Evolutionary conservation across 1,140 invertebrate genomes (phyloP).

Genomic region (Drosophila carrolli): DNA sequence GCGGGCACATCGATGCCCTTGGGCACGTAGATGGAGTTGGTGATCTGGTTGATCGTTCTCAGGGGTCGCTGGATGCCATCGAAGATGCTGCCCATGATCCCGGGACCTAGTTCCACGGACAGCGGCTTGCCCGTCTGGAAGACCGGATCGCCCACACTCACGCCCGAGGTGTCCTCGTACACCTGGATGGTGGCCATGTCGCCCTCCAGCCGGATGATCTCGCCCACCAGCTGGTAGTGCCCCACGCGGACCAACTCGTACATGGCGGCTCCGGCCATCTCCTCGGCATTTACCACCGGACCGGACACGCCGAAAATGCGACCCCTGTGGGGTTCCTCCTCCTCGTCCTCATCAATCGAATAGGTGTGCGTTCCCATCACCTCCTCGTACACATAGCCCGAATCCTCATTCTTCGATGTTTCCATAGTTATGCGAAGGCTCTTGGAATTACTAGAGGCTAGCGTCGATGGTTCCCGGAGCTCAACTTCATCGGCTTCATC

Average conservation of each 20-base stretch:
- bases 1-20: conserved; percentile 98
- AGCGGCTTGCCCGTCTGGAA: conserved; percentile 98
- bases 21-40: conserved; percentile 93
- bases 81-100: conserved; percentile 99
- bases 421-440: not conserved
- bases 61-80: conserved; percentile 99
- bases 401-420: not conserved
- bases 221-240: conserved; percentile 98
- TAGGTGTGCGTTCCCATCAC: conserved; percentile 2
- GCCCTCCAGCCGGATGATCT: conserved; percentile 99
- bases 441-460: not conserved
- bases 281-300: conserved; percentile 98
- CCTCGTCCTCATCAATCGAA: not conserved
- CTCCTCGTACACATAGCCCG: not conserved
- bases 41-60: conserved; percentile 95
- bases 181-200: conserved; percentile 99
- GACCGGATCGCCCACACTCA: conserved; percentile 99
- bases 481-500: not conserved
- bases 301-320: conserved; percentile 8
- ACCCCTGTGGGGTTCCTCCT: not conserved
- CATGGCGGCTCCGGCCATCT: conserved; percentile 99
- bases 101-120: conserved; percentile 98
- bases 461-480: not conserved
- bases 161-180: conserved; percentile 99
- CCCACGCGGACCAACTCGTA: conserved; percentile 99